Evolutionary conservation across 2,888 invertebrate species (phyloP), one percentile per base, ranked within the genome.

Genomic region (Blastobasis adustella): DNA sequence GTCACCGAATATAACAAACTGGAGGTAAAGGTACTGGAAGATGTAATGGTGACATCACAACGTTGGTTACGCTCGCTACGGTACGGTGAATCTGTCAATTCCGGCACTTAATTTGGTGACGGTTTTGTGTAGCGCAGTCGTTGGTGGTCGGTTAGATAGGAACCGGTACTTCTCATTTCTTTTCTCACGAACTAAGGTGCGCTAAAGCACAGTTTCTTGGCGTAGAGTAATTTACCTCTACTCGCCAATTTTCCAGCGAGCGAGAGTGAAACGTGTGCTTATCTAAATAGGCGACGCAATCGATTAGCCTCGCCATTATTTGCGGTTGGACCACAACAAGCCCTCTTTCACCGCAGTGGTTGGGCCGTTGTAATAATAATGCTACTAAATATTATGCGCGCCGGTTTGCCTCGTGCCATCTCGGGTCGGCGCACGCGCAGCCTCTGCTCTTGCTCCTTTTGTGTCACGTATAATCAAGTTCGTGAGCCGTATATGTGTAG

Each of bases 401-500:
- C 23, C 23, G 67, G 76, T 71, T 76, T 82, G 82, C 79, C 86
- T 86, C 87, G 87, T 85, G 85, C 85, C 82, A 73, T 72, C 75
- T 69, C 73, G 76, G 82, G 82, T 83, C 84, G 81, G 75, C 79
- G 84, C 85, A 80, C 86, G 86, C 82, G 83, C 84, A 83, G 85
- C 83, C 84, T 83, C 82, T 81, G 73, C 71, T 77, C 66, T 82
- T 84, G 81, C 75, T 85, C 81, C 79, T 85, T 86, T 87, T 86
- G 78, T 82, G 76, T 79, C 79, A 78, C 76, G 76, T 76, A 67
- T 72, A 73, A 76, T 75, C 78, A 75, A 75, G 73, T 71, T 69
- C 52, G 62, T 62, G 58, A 58, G 58, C 60, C 76, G 75, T 78
- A 73, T 76, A 76, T 55, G 73, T 71, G 61, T 57, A 10, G 40